Evolutionary conservation across 2,888 invertebrate species (phyloP), one percentile per base, ranked within the genome.

Genomic region (Drosophila macrospina): DNA sequence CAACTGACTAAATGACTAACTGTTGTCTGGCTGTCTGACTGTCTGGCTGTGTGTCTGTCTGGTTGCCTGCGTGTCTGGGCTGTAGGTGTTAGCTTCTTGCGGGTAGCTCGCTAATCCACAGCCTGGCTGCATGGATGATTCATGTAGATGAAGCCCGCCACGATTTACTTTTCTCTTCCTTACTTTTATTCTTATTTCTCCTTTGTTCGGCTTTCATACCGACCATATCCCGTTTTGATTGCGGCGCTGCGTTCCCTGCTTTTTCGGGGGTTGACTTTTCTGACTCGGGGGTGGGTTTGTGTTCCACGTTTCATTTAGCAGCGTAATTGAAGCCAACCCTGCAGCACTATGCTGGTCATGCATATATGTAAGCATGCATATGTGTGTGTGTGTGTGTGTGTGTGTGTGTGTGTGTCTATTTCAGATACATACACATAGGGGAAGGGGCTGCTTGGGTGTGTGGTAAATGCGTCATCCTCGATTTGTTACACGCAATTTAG

Each of bases 401-500:
- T 42, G 42, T 26, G 63, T 30, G 26, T 28, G 45, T 45, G 13
- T 20, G 20, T 20, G 20, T 28, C 42, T 45, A n/a, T 34, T 30
- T 10, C 6, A 34, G 48, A 44, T 36, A 50, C 64, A 72, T 44
- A 63, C 52, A 59, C 55, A 45, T 5, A 16, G 4, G 1, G 15
- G 10, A n/a, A 30, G n/a, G 45, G 20, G 42, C 2, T 20, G 20
- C 20, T 39, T n/a, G 41, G 39, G 55, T 51, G 45, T 55, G 47
- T 63, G 69, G 69, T 45, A 79, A 78, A 86, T 86, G 85, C 85
- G 85, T 86, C 89, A 86, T 88, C 83, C 55, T 69, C 80, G 62
- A 82, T 84, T 85, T 85, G 74, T 63, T 54, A 72, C 80, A 82
- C 78, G 71, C 86, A 76, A 85, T 88, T 88, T 77, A 69, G 80